Base-by-base conservation (phyloP, 2,113 vertebrate species). In the Callochromis pleurospilus region DNA sequence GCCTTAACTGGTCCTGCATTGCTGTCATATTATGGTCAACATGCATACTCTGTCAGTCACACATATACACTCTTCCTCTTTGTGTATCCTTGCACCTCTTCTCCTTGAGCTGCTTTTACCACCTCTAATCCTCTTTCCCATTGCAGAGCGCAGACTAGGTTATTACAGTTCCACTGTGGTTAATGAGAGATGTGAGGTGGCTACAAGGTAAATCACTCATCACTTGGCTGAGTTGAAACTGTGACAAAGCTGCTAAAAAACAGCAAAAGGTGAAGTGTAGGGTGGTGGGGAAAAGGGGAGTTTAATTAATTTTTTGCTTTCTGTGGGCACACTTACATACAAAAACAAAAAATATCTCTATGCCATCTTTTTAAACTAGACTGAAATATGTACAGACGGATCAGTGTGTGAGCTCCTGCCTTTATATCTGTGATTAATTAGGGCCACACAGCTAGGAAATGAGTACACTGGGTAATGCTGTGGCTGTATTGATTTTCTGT, bases 401-500 rank as follows among this genome's bases (percentile, higher is more conserved):
- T 73, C 9, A 21, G 24, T 26, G 68, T 68, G 31, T 8, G 13
- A 2, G 73, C 26, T 49, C 73, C 85, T 73, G 88, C 81, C 58
- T 90, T 88, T 83, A 87, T 60, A 45, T 36, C 60, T 86, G 86
- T 90, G 85, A 91, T 92, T 93, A 92, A 93, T 86, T n/a, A 83
- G 8, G 79, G 75, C 89, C 88, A 60, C 89, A 91, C 86, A 47
- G 65, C 45, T 6, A 47, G 88, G 86, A 93, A 92, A 93, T 88
- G 75, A 93, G 81, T 80, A 83, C 83, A 77, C 83, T 55, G 62
- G 85, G 19, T 90, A 86, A 89, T 87, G 81, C 47, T 92, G 82
- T 91, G 89, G 77, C 89, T 68, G 80, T 80, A 95, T 94, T 15
- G 93, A 94, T 94, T 84, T 93, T 86, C 81, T 93, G 82, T 93